Evolutionary conservation across 1,140 invertebrate genomes (phyloP), one percentile per base, ranked within the genome.

Genomic region (Tetramorium simillimum): DNA sequence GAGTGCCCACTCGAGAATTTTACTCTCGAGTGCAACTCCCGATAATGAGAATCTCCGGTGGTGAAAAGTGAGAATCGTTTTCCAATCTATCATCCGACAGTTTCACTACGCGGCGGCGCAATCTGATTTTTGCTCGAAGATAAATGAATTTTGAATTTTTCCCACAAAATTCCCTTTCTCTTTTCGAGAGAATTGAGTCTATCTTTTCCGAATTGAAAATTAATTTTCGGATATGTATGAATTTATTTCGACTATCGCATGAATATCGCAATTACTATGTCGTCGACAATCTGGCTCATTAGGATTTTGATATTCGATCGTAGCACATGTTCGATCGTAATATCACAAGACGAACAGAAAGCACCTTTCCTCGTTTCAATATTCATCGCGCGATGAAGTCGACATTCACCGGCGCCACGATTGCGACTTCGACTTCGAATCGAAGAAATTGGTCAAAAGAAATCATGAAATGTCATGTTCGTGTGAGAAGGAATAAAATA

Each of bases 1-100:
- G 75, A 78, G 76, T 78, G 58, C 46, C 62, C 63, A 40, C 63
- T 81, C 63, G 63, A 56, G 77, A 81, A 53, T 69, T 51, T 67
- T 67, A 80, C 43, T 69, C 60, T 58, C 43, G 46, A 60, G 40
- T n/a, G 62, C 77, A 33, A 40, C n/a, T 58, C 75, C 21, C 77
- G 43, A 65, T 78, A 65, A 70, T 51, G 49, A 40, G 33, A 69
- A 69, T 81, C 49, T 81, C 14, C 49, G n/a, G 10, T 70, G 37
- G 14, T 53, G 65, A 53, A 81, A 81, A 70, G 49, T 56, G 40
- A 81, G 46, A 53, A 53, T 81, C 46, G 40, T 81, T 81, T 81
- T 56, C n/a, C 60, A 37, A 51, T 56, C 37, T 62, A 60, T 77
- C 37, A 76, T 60, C 75, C 21, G n/a, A 28, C 40, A 81, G n/a